Percentiles rank a stretch among this genome's conserved stretches.
phyloP scores from a whole-genome alignment of 2,888 invertebrate species.

The Dolomedes plantarius region DNA sequence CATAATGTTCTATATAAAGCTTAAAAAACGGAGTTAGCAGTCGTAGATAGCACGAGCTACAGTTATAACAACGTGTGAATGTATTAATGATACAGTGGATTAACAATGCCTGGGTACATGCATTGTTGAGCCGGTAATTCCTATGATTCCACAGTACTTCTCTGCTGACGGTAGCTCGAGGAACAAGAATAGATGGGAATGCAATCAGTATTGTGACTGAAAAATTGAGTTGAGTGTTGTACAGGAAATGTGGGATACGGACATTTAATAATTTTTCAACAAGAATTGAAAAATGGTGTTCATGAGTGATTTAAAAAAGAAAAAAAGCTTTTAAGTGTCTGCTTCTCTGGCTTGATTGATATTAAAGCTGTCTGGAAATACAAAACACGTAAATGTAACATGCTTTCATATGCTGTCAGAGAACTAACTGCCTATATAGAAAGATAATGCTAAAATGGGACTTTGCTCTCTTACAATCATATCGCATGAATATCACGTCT shows the following conservation, averaged over 20 bases:
- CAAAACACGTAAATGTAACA: too few species aligned
- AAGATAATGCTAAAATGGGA: too few species aligned
- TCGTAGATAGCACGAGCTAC: neutral
- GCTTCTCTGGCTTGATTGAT: too few species aligned
- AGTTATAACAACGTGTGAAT: conserved; percentile 54
- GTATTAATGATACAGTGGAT: conserved; percentile 64
- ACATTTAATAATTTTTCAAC: too few species aligned
- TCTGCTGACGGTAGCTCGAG: neutral
- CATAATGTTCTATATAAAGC: conserved; percentile 29
- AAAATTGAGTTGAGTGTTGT: neutral
- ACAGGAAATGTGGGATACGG: neutral
- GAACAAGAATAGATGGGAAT: neutral
- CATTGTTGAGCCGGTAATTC: conserved; percentile 36
- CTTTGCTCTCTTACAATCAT: too few species aligned
- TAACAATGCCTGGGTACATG: conserved; percentile 40
- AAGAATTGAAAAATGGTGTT: too few species aligned
- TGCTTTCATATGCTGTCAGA: too few species aligned
- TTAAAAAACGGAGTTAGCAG: neutral
- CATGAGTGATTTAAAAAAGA: too few species aligned
- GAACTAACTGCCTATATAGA: too few species aligned
- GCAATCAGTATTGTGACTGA: neutral
- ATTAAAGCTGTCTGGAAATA: too few species aligned
- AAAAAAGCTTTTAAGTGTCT: too few species aligned
- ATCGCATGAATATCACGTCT: too few species aligned
- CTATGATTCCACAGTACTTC: conserved; percentile 5